Base-by-base conservation (phyloP, 2,888 invertebrate species). In the Acleris cristana region DNA sequence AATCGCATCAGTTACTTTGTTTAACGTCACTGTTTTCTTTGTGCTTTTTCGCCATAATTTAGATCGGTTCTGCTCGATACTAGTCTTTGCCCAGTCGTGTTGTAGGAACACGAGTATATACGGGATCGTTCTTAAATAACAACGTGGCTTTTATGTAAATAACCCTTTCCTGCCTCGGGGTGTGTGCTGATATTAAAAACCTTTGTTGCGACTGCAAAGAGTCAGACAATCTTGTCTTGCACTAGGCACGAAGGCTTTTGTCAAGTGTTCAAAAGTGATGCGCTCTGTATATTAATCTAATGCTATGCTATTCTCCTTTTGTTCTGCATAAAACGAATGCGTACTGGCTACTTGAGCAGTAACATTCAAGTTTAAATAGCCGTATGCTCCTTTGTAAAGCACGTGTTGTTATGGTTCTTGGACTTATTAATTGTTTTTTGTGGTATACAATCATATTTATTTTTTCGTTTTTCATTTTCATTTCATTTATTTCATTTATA, bases 131-230 rank as follows among this genome's bases (percentile, higher is more conserved):
- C 84, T 87, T 87, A 87, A 86, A 88, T 87, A 86, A 88, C 79
- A 77, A 79, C 87, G 83, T 82, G 83, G 87, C 83, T 86, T 87
- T 86, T 89, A 90, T 89, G 90, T 90, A 89, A 90, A 90, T 89
- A 86, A 79, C 82, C 82, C 78, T 77, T 79, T 81, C 79, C 82
- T 77, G 88, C 89, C 87, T 75, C 80, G 71, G 88, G 90, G 87
- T 85, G 83, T 85, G 83, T 84, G 81, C 82, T 83, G 87, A 88
- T 90, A 90, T 89, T 90, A 90, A 90, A 89, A 90, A 88, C 81
- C 90, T 88, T 90, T 91, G 90, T 90, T 87, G 79, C 73, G 70
- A 74, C 75, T 72, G 71, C 75, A 77, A 79, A 71, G 76, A 72
- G 76, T 78, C 76, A 80, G 79, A 80, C 83, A 81, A 82, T 83